These are phyloP conservation scores for Pantherophis alleghaniensis DNA, from an alignment of 2,797 vertebrate species.

Conservation along the genomic window DNA sequence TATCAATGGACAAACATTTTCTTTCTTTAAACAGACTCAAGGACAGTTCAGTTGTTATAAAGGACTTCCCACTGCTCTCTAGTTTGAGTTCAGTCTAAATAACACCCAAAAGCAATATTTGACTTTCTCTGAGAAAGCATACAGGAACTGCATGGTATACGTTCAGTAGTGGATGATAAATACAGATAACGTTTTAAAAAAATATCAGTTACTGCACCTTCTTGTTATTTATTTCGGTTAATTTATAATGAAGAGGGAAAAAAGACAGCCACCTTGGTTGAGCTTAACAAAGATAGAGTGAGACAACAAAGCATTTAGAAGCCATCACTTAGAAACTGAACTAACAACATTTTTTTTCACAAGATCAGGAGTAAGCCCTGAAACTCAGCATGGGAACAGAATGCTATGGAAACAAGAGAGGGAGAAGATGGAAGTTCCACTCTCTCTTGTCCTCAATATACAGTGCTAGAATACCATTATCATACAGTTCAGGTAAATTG, in stretches of 20 bases:
- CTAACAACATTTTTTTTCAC: not conserved
- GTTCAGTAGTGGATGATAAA: not conserved
- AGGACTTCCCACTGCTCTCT: not conserved
- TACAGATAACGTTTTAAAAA: not conserved
- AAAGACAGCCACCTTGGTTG: not conserved
- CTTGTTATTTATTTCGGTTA: not conserved
- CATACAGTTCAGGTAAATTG: too few relatives aligned
- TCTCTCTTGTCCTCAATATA: not conserved
- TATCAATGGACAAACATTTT: not conserved
- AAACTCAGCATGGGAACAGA: not conserved
- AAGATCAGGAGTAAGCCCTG: not conserved
- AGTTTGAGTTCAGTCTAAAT: not conserved
- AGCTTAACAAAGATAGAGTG: not conserved
- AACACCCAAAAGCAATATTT: not conserved
- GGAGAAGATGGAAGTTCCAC: too few relatives aligned
- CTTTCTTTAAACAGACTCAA: not conserved
- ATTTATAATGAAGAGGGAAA: not conserved
- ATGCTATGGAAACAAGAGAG: not conserved
- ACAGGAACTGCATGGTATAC: not conserved
- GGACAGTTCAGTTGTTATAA: not conserved
- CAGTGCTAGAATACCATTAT: not conserved
- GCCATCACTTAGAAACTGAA: not conserved
- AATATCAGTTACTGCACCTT: not conserved
- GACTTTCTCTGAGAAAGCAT: not conserved
- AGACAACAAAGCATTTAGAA: not conserved